Evolutionary conservation across 2,113 vertebrate genomes (phyloP).

Genomic region (Platycercus adscitus): DNA sequence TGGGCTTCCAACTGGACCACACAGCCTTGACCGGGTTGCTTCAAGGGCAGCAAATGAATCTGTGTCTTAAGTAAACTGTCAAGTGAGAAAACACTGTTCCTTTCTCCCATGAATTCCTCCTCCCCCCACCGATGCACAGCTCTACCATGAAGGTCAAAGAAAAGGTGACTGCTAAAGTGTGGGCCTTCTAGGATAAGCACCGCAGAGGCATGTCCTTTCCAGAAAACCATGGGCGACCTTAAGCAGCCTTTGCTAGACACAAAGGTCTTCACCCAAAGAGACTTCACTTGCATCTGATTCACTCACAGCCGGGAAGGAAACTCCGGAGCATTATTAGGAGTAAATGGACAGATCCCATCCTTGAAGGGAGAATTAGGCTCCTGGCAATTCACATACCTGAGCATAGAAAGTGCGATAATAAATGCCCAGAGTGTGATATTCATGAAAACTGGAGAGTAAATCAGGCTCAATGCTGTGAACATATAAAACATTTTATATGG

Average conservation of each 20-base stretch:
- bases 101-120: neutral
- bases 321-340: neutral
- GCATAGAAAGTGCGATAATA: neutral
- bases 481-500: neutral
- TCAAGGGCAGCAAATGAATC: neutral
- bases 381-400: neutral
- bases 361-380: neutral
- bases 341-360: neutral
- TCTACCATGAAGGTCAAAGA: neutral
- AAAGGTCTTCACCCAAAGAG: neutral
- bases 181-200: neutral
- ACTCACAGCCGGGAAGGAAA: neutral
- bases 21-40: slow-evolving; percentile 24
- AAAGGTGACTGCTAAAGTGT: accelerated
- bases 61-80: neutral
- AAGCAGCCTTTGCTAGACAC: neutral
- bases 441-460: neutral
- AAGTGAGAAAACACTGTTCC: neutral
- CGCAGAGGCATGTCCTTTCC: neutral
- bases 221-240: neutral
- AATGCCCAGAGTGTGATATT: neutral
- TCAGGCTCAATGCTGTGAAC: neutral
- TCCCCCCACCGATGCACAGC: neutral
- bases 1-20: slow-evolving; percentile 33
- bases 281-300: neutral